Conservation (phyloP, 2,797 vertebrate genomes). For the Neosilurus hyrtlii region DNA sequence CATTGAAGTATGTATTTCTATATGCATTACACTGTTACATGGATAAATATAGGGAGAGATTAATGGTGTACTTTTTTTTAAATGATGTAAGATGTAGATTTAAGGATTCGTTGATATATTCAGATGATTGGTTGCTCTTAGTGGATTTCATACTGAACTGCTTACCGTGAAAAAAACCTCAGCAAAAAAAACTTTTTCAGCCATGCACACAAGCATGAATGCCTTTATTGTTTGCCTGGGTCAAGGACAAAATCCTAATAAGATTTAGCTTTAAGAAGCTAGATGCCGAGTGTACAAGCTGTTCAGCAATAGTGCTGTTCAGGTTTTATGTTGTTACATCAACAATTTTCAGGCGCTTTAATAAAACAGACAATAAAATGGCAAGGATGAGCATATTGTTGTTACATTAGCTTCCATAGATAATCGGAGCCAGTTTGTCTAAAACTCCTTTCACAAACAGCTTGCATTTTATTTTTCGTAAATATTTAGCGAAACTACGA, state of each 20-base stretch:
- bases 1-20: background rate
- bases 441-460: background rate
- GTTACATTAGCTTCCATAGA: background rate
- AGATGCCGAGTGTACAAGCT: constrained; percentile 37
- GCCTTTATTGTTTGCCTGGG: constrained; percentile 25
- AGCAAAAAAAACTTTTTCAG: background rate
- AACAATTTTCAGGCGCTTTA: background rate
- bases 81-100: background rate
- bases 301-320: constrained; percentile 21
- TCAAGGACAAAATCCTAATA: constrained; percentile 28
- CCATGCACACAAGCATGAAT: constrained; percentile 18
- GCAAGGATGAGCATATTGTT: background rate
- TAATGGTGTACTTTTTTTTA: constrained; percentile 1
- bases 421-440: constrained; percentile 11
- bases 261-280: constrained; percentile 30
- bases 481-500: constrained; percentile 3
- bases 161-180: background rate
- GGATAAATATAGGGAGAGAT: background rate
- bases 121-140: background rate
- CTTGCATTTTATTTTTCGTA: constrained; percentile 15
- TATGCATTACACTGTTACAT: background rate
- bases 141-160: background rate
- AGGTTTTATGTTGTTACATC: constrained; percentile 3
- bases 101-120: background rate
- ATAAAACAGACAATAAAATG: background rate